These are phyloP conservation scores for Syrrhaptes paradoxus DNA, from an alignment of 2,113 vertebrate genomes.

Conservation along the genomic window DNA sequence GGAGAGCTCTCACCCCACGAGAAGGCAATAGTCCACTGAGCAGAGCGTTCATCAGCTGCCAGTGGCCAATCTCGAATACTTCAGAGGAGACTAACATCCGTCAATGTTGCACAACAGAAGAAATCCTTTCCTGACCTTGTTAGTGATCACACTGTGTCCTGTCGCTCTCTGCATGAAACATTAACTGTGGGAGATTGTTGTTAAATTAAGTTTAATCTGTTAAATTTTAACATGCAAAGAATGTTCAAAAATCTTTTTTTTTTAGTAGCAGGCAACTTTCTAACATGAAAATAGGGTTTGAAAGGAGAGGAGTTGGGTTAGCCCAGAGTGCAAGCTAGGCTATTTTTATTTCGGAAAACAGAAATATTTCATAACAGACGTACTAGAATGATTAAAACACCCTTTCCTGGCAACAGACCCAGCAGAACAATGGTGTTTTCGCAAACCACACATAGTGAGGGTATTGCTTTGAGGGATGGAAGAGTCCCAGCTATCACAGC, in stretches of 20 bases:
- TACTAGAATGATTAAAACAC: not conserved
- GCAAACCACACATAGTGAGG: not conserved
- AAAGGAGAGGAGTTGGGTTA: not conserved
- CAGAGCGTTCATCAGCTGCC: not conserved
- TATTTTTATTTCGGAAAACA: not conserved
- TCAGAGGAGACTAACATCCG: not conserved
- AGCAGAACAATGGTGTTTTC: not conserved
- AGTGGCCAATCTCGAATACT: not conserved
- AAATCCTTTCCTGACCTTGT: constrained; percentile 15
- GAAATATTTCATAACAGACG: not conserved
- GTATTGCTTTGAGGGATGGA: not conserved
- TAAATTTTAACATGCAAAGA: not conserved
- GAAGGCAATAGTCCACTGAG: not conserved
- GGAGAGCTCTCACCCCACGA: not conserved
- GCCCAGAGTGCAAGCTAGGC: not conserved
- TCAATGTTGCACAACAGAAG: not conserved
- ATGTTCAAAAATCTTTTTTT: not conserved
- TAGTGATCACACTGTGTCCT: not conserved
- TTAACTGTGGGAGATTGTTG: not conserved
- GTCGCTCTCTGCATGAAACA: not conserved
- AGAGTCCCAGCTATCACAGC: not conserved
- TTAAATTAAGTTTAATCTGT: not conserved
- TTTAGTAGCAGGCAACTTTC: not conserved
- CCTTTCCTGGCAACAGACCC: not conserved
- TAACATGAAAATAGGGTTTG: not conserved